phyloP scores from a whole-genome alignment of 2,113 vertebrate genomes.

The Chaetodon trifascialis region DNA sequence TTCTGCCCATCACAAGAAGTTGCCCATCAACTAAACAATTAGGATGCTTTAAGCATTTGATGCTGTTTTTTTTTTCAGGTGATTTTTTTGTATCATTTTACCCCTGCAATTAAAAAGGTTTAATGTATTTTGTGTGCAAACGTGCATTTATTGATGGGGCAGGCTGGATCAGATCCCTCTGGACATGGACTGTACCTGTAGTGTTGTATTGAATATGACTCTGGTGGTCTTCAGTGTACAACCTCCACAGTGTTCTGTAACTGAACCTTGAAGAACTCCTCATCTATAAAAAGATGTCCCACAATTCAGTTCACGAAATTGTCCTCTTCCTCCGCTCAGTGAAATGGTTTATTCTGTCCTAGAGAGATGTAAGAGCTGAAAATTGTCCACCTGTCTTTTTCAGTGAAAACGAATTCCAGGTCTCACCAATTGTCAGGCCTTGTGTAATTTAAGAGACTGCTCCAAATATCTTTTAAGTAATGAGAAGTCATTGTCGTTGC shows the following conservation, averaged over 20 bases:
- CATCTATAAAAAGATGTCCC: constrained; percentile 26
- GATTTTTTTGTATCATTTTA: background rate
- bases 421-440: constrained; percentile 62
- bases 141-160: background rate
- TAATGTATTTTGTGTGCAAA: background rate
- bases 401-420: constrained; percentile 65
- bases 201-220: constrained; percentile 2
- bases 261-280: constrained; percentile 38
- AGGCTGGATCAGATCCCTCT: background rate
- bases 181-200: background rate
- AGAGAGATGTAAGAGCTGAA: constrained; percentile 59
- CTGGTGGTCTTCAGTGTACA: background rate
- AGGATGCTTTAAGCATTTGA: background rate
- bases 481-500: constrained; percentile 75
- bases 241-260: background rate
- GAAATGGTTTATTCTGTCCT: constrained; percentile 60
- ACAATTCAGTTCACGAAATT: constrained; percentile 43
- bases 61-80: background rate
- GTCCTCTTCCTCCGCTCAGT: constrained; percentile 41
- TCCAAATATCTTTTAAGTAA: constrained; percentile 79
- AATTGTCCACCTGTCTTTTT: constrained; percentile 74
- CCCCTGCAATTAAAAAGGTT: background rate
- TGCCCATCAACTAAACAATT: background rate
- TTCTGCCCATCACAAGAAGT: background rate
- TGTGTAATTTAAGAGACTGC: constrained; percentile 74